Conservation (phyloP, 2,888 invertebrate species). For the Asteroscopus sphinx region DNA sequence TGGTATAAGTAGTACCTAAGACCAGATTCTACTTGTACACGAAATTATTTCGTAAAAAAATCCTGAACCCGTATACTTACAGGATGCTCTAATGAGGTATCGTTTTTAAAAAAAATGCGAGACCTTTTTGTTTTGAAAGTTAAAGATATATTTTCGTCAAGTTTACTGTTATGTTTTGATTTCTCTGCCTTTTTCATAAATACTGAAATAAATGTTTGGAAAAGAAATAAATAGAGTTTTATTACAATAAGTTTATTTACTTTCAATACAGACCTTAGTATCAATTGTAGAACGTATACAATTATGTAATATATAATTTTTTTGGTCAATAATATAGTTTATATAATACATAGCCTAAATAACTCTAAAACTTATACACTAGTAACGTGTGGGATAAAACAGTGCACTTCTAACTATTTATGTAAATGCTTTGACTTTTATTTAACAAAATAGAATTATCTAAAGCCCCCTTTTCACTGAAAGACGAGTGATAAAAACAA, state of each 20-base stretch:
- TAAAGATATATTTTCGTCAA: too few relatives aligned
- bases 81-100: too few relatives aligned
- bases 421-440: constrained; percentile 73
- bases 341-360: constrained; percentile 55
- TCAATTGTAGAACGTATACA: constrained; percentile 66
- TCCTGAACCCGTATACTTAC: too few relatives aligned
- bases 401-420: constrained; percentile 73
- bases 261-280: constrained; percentile 66
- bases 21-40: too few relatives aligned
- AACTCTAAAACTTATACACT: constrained; percentile 57
- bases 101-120: too few relatives aligned
- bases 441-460: constrained; percentile 52
- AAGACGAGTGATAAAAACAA: not conserved
- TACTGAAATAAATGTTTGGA: not conserved
- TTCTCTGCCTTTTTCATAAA: too few relatives aligned
- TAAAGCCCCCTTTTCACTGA: constrained; percentile 33
- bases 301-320: constrained; percentile 63
- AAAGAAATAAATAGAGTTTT: constrained; percentile 28
- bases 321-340: constrained; percentile 72
- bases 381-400: constrained; percentile 77
- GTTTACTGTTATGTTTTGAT: too few relatives aligned
- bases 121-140: too few relatives aligned
- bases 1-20: too few relatives aligned
- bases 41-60: too few relatives aligned
- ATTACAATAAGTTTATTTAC: constrained; percentile 71